Percentiles rank a stretch among this genome's conserved stretches.
Conservation (phyloP, 2,113 vertebrate species). For the Thryonomys swinderianus region DNA sequence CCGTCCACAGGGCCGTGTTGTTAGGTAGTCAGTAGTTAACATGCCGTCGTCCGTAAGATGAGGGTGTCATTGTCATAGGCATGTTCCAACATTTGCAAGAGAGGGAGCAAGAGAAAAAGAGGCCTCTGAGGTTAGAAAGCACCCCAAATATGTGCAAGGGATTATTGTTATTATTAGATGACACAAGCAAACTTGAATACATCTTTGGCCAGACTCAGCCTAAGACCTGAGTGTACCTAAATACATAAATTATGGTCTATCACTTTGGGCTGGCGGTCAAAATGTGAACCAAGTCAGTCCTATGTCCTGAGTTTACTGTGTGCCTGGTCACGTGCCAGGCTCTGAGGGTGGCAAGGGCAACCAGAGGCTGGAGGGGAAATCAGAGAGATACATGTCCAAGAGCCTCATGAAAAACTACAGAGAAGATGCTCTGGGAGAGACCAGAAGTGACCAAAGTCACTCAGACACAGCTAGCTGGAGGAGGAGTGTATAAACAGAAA, state of each 20-base stretch:
- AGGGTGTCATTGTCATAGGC: background rate
- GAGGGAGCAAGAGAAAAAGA: background rate
- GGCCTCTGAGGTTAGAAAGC: background rate
- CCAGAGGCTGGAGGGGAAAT: background rate
- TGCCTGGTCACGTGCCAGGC: background rate
- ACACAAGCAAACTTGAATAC: background rate
- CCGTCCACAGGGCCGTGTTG: background rate
- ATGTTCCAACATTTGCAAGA: background rate
- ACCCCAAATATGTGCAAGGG: background rate
- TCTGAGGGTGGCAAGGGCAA: background rate
- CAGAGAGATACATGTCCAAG: background rate
- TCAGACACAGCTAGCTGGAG: background rate
- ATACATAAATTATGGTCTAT: background rate
- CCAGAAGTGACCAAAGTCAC: background rate
- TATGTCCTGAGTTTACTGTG: background rate
- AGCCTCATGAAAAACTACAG: rapidly evolving
- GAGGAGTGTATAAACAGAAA: background rate
- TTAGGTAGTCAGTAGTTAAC: background rate
- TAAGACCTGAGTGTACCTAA: background rate
- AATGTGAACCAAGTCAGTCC: background rate
- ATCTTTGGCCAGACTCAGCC: background rate
- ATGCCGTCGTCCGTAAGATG: background rate
- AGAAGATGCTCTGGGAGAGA: background rate
- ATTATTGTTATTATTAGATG: background rate
- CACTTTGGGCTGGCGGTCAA: background rate